Evolutionary conservation across 2,113 vertebrate genomes (phyloP), one percentile per base, ranked within the genome.

Genomic region (Hippocampus abdominalis): DNA sequence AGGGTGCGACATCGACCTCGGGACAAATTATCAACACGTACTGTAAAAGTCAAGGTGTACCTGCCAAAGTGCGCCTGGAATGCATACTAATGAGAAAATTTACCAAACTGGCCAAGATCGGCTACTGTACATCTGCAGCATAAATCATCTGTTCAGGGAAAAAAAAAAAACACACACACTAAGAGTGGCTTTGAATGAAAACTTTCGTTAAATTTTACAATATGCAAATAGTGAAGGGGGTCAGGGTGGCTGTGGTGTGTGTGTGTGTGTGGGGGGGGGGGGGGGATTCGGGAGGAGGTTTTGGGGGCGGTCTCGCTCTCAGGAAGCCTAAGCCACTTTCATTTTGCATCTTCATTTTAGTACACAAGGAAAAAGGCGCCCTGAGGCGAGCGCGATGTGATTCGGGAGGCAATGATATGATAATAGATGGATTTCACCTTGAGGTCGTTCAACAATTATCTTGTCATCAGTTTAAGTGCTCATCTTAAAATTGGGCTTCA

Each of bases 381-480:
- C n/a, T 8, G 0, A 36, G 64, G 69, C 57, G 66, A 57, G 40
- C 46, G 56, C 66, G 65, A 68, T 75, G 51, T 20, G 44, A 75
- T 44, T 73, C 66, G 69, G 13, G 10, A 32, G 71, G 77, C 71
- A 62, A 66, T 70, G 79, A 83, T 67, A 76, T 69, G 40, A 80
- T 82, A 87, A 88, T 68, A 59, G 81, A 80, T 76, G 76, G 27
- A 61, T 81, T 71, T 77, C 70, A 84, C 81, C 86, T 86, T 23
- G 15, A 84, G 79, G 78, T 86, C 82, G 74, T 87, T 81, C 78
- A 90, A 90, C 82, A 88, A 89, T 88, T 72, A 90, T 85, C 84
- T 78, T 56, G 54, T 70, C 44, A 6, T 75, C 67, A 65, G 75
- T 76, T 81, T 73, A 76, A 84, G 72, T 79, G 73, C 67, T 77